Percentiles rank a stretch among this genome's conserved stretches.
These are phyloP conservation scores for Myiothlypis chrysogaster DNA, from an alignment of 2,797 vertebrate species.

Conservation along the genomic window DNA sequence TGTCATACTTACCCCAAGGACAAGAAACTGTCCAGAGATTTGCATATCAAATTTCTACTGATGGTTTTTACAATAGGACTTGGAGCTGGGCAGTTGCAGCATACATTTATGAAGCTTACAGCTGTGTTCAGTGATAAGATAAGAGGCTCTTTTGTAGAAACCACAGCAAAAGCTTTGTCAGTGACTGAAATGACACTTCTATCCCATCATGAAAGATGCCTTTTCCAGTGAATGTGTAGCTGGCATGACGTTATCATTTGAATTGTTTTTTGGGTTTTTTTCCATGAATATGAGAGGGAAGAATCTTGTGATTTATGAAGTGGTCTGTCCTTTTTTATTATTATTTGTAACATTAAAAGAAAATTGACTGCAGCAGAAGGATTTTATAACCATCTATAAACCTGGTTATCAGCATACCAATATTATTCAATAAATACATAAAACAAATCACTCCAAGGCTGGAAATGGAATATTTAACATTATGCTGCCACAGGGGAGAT, in stretches of 20 bases:
- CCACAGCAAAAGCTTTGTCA: slow-evolving; percentile 19
- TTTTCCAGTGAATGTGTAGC: neutral
- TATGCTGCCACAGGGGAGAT: neutral
- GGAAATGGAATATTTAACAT: neutral
- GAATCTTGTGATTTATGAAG: slow-evolving; percentile 6
- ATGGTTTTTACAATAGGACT: neutral
- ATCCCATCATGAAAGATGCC: slow-evolving; percentile 24
- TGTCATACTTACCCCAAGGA: slow-evolving; percentile 10
- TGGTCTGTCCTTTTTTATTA: neutral
- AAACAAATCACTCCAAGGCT: neutral
- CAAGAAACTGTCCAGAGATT: slow-evolving; percentile 8
- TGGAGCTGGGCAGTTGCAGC: neutral
- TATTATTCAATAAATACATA: slow-evolving; percentile 7
- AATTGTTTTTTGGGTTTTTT: neutral
- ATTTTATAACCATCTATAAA: slow-evolving; percentile 26
- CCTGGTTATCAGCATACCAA: neutral
- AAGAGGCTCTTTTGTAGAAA: slow-evolving; percentile 33
- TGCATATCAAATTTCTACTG: slow-evolving; percentile 30
- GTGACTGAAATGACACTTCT: slow-evolving; percentile 10
- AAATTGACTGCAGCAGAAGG: slow-evolving; percentile 14
- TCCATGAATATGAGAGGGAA: neutral
- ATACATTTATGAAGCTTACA: slow-evolving; percentile 23
- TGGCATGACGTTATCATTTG: neutral
- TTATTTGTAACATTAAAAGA: slow-evolving; percentile 19
- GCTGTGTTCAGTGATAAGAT: slow-evolving; percentile 36